Evolutionary conservation across 2,888 invertebrate genomes (phyloP).

Genomic region (Pristionchus fissidentatus): DNA sequence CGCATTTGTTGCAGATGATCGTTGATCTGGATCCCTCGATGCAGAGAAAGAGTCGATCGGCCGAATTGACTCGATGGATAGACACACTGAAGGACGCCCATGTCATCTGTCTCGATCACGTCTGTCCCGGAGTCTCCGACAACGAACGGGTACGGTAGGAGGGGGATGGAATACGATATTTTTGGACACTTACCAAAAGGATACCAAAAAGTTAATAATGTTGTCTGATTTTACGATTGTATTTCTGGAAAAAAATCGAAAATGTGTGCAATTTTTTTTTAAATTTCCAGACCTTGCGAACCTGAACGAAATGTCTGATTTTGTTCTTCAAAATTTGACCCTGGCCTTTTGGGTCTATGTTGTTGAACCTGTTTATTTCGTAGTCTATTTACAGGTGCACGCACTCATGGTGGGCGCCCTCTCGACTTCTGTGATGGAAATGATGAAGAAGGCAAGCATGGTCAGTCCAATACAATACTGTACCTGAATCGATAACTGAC

Average conservation of each 20-base stretch:
- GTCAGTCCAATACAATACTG: neutral
- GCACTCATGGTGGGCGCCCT: slow-evolving; percentile 39
- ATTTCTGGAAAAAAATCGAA: too few relatives aligned
- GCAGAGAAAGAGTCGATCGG: slow-evolving; percentile 45
- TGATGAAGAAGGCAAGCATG: slow-evolving; percentile 24
- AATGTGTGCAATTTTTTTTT: too few relatives aligned
- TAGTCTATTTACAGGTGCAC: slow-evolving; percentile 13
- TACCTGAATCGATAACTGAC: slow-evolving; percentile 4
- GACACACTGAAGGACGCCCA: slow-evolving; percentile 1
- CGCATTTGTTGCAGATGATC: slow-evolving; percentile 26
- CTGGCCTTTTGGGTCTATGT: neutral
- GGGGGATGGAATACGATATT: neutral
- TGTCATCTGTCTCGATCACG: slow-evolving; percentile 48
- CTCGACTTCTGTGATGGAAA: slow-evolving; percentile 32
- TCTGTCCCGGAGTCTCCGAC: slow-evolving; percentile 28
- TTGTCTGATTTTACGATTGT: neutral
- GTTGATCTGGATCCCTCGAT: slow-evolving; percentile 45
- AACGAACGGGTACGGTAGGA: slow-evolving; percentile 13
- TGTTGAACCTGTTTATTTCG: neutral
- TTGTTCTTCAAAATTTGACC: neutral
- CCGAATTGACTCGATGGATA: slow-evolving; percentile 46
- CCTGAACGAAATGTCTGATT: neutral
- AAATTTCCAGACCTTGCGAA: neutral
- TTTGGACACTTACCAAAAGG: too few relatives aligned
- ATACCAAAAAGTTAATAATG: too few relatives aligned